phyloP scores from a whole-genome alignment of 92 coral and sea anemone genomes.

The Desmophyllum pertusum region DNA sequence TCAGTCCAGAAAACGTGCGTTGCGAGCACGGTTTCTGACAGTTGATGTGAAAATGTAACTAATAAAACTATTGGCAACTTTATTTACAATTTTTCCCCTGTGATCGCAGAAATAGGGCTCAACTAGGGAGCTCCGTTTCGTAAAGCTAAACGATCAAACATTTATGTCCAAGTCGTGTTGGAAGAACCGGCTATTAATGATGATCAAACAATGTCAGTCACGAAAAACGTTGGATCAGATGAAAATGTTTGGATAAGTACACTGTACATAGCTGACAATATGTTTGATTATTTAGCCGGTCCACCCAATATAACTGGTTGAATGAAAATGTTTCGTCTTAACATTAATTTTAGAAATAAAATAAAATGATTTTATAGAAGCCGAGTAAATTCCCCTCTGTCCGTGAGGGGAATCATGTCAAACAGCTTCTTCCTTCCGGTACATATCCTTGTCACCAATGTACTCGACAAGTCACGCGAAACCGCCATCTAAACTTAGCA shows the following conservation, averaged over 20 bases:
- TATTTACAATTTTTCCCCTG: not conserved
- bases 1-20: not conserved
- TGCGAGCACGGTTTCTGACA: too few relatives aligned
- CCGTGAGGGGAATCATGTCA: not conserved
- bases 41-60: not conserved
- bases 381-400: not conserved
- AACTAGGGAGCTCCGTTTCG: not conserved
- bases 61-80: not conserved
- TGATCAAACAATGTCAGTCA: not conserved
- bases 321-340: not conserved
- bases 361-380: not conserved
- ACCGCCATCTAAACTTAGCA: constrained; percentile 10
- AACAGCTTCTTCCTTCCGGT: not conserved
- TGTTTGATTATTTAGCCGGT: not conserved
- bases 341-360: not conserved
- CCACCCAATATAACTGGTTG: not conserved
- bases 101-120: not conserved
- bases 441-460: not conserved
- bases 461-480: not conserved
- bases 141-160: not conserved
- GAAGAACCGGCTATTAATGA: not conserved
- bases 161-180: not conserved
- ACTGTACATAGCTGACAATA: not conserved
- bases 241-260: not conserved
- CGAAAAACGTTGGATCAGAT: not conserved